A percentile compares a stretch with the other conserved stretches of the same genome.
Evolutionary conservation across 1,140 invertebrate genomes (phyloP).

Genomic region (Drosophila sturtevanti): DNA sequence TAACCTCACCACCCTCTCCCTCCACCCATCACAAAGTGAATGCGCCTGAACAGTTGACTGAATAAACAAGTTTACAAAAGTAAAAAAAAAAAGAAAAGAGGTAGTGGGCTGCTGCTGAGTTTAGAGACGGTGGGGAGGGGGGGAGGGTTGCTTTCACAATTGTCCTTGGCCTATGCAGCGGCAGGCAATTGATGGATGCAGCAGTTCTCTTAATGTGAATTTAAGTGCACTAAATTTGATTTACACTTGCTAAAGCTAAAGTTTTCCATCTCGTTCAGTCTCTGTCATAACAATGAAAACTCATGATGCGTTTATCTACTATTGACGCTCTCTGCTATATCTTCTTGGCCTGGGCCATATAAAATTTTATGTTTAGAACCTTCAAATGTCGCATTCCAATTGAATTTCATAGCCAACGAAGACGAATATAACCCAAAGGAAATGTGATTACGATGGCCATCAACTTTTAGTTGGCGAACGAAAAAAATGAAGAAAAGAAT

Average conservation of each 20-base stretch:
- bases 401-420: constrained; percentile 11
- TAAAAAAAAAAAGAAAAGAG: constrained; percentile 10
- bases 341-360: constrained; percentile 13
- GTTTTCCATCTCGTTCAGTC: neutral
- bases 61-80: constrained; percentile 53
- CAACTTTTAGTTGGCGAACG: constrained; percentile 39
- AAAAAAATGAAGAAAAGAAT: neutral
- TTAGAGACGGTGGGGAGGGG: no score
- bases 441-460: constrained; percentile 35
- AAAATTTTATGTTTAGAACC: constrained; percentile 30
- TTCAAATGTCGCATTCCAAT: constrained; percentile 13
- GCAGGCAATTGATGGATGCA: constrained; percentile 28
- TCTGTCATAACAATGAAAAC: constrained; percentile 22
- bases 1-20: neutral
- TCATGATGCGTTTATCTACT: constrained; percentile 24
- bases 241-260: constrained; percentile 13
- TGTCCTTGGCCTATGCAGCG: constrained; percentile 58
- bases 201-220: constrained; percentile 28
- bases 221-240: constrained; percentile 38
- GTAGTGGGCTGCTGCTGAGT: neutral
- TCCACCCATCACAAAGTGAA: constrained; percentile 26
- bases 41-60: constrained; percentile 63
- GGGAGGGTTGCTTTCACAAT: constrained; percentile 37
- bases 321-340: neutral
- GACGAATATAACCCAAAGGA: constrained; percentile 13